Base-by-base conservation (phyloP, 1,140 invertebrate genomes). In the Trichogramma pretiosum region DNA sequence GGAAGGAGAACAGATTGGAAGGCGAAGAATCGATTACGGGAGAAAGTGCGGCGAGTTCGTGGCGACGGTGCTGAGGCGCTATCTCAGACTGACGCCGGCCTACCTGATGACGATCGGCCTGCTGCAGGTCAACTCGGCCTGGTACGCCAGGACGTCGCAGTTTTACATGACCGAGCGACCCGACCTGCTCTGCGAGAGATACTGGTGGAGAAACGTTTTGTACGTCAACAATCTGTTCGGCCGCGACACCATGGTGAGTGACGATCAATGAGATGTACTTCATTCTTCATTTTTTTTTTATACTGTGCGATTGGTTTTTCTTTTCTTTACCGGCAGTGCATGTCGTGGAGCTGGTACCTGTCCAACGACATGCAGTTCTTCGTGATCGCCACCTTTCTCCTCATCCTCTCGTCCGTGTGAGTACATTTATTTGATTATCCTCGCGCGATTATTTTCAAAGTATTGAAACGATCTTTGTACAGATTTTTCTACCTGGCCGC, bases 301-400 rank as follows among this genome's bases (percentile, higher is more conserved):
- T 9, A 19, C 16, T 33, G 22, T 36, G 10, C 9, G 21, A 11
- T 26, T 43, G 43, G 46, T 48, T 16, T 55, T 50, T 43, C 35
- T 32, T 60, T 16, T 46, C 7, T 23, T 35, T 11, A 35, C 19
- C 11, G 3, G 18, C 23, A 82, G 80, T 89, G 88, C 55, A 73
- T 87, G 67, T 78, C 78, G 5, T 88, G 85, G 82, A 81, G 82
- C 18, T 91, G 88, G 88, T 90, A 87, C 56, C 57, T 91, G 34
- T 80, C 86, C 13, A 80, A 80, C 46, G 88, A 91, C 61, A 87
- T 85, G 77, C 86, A 89, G 65, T 85, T 84, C 58, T 89, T 81
- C 57, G 57, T 81, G 5, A 61, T 87, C 42, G 66, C 64, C 26
- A 62, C 63, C 0, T 52, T 73, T 11, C 38, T 80, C 1, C 54